Conservation (phyloP, 1,140 invertebrate genomes). For the Macrocentrus cingulum region DNA sequence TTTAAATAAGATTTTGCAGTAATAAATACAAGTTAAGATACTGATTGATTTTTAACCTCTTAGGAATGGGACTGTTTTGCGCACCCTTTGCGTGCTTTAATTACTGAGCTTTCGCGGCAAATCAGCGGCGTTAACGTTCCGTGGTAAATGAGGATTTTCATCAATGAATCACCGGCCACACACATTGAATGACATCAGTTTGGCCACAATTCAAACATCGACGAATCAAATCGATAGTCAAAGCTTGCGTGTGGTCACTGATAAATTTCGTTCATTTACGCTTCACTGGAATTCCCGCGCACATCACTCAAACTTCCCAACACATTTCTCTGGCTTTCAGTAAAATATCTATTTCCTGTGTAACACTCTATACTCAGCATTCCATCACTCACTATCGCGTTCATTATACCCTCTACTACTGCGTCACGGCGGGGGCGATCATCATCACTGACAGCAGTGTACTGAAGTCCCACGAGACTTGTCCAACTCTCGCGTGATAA, state of each 20-base stretch:
- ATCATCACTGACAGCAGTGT: no score
- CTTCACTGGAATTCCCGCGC: slow-evolving; percentile 23
- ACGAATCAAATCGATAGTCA: slow-evolving; percentile 21
- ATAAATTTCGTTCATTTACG: slow-evolving; percentile 28
- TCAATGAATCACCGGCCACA: slow-evolving; percentile 19
- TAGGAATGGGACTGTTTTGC: no score
- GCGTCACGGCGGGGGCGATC: slow-evolving; percentile 4
- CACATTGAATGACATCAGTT: slow-evolving; percentile 16
- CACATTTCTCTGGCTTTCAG: no score
- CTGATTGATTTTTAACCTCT: no score
- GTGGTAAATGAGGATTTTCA: slow-evolving; percentile 24
- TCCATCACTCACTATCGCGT: neutral
- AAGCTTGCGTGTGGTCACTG: slow-evolving; percentile 20
- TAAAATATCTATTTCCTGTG: slow-evolving; percentile 1
- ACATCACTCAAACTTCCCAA: slow-evolving; percentile 14
- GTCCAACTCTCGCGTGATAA: slow-evolving; percentile 21
- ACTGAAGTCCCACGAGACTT: no score
- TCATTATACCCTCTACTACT: neutral
- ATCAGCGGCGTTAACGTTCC: no score
- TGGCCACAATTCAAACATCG: slow-evolving; percentile 16
- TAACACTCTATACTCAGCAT: neutral
- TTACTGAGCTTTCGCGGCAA: no score
- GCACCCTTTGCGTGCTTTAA: no score
- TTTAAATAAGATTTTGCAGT: no score
- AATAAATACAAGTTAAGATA: no score